Base-by-base conservation (phyloP, 2,797 vertebrate species). In the Ispidina lecontei region DNA sequence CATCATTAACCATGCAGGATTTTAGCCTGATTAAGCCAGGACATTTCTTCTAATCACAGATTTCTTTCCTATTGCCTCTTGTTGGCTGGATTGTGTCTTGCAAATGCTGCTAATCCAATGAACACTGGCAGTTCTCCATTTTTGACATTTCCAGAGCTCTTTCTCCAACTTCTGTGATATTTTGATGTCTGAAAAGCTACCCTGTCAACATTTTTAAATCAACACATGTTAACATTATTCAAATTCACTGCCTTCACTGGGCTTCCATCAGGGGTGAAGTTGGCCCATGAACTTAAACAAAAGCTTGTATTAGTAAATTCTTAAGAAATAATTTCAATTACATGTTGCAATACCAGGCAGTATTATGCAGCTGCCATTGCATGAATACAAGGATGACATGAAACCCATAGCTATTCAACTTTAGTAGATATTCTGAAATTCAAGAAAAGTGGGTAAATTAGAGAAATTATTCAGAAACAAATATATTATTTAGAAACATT, bases 271-370 rank as follows among this genome's bases (percentile, higher is more conserved):
- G 64, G 49, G 64, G 81, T 89, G 64, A 95, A 92, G 64, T 12
- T 94, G 80, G 31, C 64, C 82, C 47, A 39, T 58, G 70, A 88
- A 92, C 67, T 92, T 90, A 84, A 93, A 73, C 63, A 87, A 93
- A 91, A 44, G 26, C 67, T 92, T 73, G 31, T 58, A 84, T 93
- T 88, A 93, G 49, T 92, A 35, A 90, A 76, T 84, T 86, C 60
- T 80, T 70, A 83, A 78, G 84, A 84, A 89, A 21, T 90, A 91
- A 91, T 95, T 94, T 91, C 76, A 86, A 79, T 75, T 91, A 68
- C n/a, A 54, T 87, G 55, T 87, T 91, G 26, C 62, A 71, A 51
- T 47, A 89, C 37, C 25, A 44, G n/a, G 46, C 20, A 74, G 22
- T 62, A 83, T 83, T 77, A 80, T 87, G 69, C 69, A 91, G 65